Conservation (phyloP, 2,797 vertebrate species). For the Acanthurus lineatus region DNA sequence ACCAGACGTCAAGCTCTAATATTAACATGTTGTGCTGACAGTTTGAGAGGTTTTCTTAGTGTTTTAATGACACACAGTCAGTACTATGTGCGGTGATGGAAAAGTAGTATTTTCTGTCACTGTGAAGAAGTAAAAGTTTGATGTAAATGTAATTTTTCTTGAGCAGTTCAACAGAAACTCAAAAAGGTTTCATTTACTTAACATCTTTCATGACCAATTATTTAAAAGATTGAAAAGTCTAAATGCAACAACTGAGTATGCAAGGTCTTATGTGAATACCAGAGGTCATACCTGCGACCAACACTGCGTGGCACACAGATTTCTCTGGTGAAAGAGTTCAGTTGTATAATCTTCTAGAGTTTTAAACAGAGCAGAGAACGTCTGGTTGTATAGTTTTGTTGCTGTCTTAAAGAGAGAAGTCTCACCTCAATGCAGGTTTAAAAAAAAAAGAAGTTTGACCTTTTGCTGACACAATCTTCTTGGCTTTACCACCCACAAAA, state of each 20-base stretch:
- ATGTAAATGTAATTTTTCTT: background rate
- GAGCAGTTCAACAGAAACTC: background rate
- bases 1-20: background rate
- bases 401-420: background rate
- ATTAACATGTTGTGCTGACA: background rate
- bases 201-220: background rate
- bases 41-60: slow-evolving; percentile 25
- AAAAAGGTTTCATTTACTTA: slow-evolving; percentile 8
- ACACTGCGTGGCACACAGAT: background rate
- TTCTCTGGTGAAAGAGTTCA: background rate
- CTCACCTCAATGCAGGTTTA: slow-evolving; percentile 3
- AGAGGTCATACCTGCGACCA: background rate
- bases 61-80: background rate
- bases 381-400: background rate
- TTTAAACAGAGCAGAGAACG: background rate
- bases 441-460: background rate
- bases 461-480: background rate
- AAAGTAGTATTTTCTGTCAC: background rate
- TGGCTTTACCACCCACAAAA: background rate
- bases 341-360: background rate
- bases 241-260: background rate
- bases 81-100: background rate
- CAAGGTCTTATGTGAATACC: background rate
- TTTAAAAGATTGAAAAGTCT: slow-evolving; percentile 2
- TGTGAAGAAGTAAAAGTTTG: background rate